Percentiles rank a stretch among this genome's conserved stretches.
Conservation (phyloP, 2,113 vertebrate genomes). For the Rhea pennata region DNA sequence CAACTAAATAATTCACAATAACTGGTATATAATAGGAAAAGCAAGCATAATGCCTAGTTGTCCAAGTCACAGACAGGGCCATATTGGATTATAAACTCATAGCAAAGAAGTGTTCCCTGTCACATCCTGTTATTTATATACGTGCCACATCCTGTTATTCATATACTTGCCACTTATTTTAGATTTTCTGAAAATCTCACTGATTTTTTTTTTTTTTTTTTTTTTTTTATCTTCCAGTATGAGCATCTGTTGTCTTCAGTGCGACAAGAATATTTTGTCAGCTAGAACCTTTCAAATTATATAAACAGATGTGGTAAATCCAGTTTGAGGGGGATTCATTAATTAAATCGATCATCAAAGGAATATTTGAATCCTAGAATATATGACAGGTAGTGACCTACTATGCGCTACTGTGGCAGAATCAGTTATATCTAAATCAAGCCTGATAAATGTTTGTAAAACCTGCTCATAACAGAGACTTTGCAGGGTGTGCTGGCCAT, state of each 20-base stretch:
- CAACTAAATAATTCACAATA: not conserved
- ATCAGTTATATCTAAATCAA: not conserved
- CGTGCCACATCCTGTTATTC: not conserved
- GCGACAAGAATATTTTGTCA: not conserved
- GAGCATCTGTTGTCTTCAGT: not conserved
- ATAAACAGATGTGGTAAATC: constrained; percentile 15
- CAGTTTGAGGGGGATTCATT: not conserved
- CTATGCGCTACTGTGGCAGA: not conserved
- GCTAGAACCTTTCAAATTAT: not conserved
- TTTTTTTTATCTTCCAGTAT: not conserved
- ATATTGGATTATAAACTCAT: not conserved
- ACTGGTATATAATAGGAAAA: not conserved
- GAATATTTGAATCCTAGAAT: constrained; percentile 26
- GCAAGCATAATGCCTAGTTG: not conserved
- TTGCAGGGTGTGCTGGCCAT: not conserved
- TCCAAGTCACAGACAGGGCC: not conserved
- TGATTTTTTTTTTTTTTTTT: not conserved
- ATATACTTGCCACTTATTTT: not conserved
- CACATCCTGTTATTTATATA: not conserved
- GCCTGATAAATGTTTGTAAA: not conserved
- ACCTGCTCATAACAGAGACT: not conserved
- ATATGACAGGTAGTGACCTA: not conserved
- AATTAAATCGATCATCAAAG: constrained; percentile 5
- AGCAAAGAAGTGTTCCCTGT: not conserved
- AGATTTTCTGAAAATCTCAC: constrained; percentile 29